phyloP scores from a whole-genome alignment of 2,888 invertebrate genomes.

The Crossocerus cetratus region DNA sequence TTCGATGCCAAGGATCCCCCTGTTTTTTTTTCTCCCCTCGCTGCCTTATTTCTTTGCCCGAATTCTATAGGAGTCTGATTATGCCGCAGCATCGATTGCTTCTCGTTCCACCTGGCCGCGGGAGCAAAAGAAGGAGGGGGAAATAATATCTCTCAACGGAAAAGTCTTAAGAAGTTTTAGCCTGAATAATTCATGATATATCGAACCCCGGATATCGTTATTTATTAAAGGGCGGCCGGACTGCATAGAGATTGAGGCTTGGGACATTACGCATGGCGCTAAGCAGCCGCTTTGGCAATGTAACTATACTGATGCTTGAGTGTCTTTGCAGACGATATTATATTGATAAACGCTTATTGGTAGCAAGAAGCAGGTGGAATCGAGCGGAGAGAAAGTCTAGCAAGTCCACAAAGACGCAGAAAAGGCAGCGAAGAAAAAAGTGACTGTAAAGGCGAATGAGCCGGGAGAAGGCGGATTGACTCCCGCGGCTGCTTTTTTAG shows the following conservation, averaged over 20 bases:
- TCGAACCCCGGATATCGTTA: constrained; percentile 53
- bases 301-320: too few relatives aligned
- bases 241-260: too few relatives aligned
- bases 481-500: neutral
- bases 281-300: too few relatives aligned
- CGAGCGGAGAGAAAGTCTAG: neutral
- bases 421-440: neutral
- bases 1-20: neutral
- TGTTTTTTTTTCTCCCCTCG: neutral
- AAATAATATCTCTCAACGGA: constrained; percentile 26
- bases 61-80: constrained; percentile 11
- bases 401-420: neutral
- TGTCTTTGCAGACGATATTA: too few relatives aligned
- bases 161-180: constrained; percentile 32
- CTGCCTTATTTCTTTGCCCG: neutral
- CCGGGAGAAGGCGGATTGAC: neutral
- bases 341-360: too few relatives aligned
- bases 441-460: neutral
- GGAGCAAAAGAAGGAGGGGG: constrained; percentile 9
- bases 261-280: too few relatives aligned
- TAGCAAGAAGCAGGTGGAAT: neutral
- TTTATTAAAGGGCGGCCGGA: constrained; percentile 52
- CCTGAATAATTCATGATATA: constrained; percentile 61
- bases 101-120: constrained; percentile 16
- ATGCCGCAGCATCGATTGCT: constrained; percentile 28